phyloP scores from a whole-genome alignment of 2,113 vertebrate species.

The Artemisiospiza belli region DNA sequence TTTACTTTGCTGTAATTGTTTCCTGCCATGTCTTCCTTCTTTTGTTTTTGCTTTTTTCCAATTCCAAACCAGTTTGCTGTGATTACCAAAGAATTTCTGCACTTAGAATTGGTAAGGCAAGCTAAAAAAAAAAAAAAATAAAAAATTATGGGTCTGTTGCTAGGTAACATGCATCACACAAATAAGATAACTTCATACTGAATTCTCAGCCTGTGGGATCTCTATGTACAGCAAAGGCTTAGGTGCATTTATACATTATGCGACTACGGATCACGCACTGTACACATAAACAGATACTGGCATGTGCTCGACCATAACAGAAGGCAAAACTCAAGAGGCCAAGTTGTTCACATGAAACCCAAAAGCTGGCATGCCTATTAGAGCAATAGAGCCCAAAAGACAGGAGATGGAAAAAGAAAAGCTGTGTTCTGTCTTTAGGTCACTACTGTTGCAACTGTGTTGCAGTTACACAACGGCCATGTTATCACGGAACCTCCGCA shows the following conservation, averaged over 20 bases:
- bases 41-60: neutral
- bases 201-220: neutral
- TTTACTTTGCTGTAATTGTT: neutral
- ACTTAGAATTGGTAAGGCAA: constrained; percentile 2
- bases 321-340: constrained; percentile 54
- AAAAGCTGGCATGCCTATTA: neutral
- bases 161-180: constrained; percentile 20
- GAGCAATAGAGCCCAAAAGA: neutral
- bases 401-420: neutral
- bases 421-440: neutral
- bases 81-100: neutral
- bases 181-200: neutral
- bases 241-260: constrained; percentile 2
- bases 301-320: constrained; percentile 68
- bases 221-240: constrained; percentile 4
- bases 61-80: neutral
- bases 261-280: neutral
- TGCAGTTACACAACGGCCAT: neutral
- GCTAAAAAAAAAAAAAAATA: neutral
- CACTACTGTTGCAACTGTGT: neutral
- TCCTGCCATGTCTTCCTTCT: neutral
- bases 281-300: neutral
- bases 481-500: neutral
- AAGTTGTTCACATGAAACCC: neutral
- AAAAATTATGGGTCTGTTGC: neutral